phyloP scores from a whole-genome alignment of 2,113 vertebrate species.

The Odontophorus gujanensis region DNA sequence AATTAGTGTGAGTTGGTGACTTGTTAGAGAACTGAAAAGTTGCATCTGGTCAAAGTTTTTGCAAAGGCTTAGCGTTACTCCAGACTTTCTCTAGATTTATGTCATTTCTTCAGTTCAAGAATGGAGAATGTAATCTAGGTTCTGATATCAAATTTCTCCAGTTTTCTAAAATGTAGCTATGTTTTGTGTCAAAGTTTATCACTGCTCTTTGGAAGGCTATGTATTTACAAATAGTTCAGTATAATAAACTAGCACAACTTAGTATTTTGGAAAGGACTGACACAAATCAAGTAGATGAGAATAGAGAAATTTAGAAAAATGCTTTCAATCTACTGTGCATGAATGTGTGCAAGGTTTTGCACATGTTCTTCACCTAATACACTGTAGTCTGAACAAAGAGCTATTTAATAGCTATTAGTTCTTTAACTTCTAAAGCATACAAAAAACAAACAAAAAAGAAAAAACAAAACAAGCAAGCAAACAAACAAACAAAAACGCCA shows the following conservation, averaged over 20 bases:
- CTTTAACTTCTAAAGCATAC: background rate
- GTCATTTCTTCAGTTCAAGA: background rate
- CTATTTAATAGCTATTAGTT: background rate
- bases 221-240: background rate
- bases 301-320: background rate
- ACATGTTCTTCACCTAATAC: background rate
- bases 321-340: background rate
- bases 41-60: background rate
- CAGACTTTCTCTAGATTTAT: background rate
- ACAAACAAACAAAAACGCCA: background rate
- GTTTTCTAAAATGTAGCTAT: background rate
- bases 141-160: background rate
- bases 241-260: background rate
- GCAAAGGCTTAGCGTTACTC: no score
- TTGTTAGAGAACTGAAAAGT: background rate
- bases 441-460: background rate
- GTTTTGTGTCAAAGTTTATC: background rate
- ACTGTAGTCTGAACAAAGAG: background rate
- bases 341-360: background rate
- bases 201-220: background rate
- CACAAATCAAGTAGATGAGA: background rate
- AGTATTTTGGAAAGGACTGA: background rate
- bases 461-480: background rate
- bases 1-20: accelerated
- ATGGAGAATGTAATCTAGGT: accelerated